These are phyloP conservation scores for Rotaria macrura DNA, from an alignment of 2,888 invertebrate species.

Conservation along the genomic window DNA sequence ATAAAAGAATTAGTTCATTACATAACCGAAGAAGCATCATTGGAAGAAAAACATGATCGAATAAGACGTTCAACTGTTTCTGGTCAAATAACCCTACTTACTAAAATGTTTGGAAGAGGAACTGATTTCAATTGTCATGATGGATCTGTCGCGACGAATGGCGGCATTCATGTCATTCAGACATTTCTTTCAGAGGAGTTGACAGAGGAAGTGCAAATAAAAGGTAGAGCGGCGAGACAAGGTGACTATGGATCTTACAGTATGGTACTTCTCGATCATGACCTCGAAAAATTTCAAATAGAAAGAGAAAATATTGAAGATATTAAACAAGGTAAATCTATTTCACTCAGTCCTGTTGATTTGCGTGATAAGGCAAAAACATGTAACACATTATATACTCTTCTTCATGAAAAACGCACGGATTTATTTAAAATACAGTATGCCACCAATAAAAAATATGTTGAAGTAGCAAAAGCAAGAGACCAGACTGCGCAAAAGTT, in stretches of 20 bases:
- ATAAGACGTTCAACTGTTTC: background rate
- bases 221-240: conserved; percentile 16
- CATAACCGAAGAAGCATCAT: background rate
- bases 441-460: no score
- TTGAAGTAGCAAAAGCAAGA: no score
- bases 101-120: conserved; percentile 13
- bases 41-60: background rate
- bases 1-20: background rate
- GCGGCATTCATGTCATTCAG: conserved; percentile 19
- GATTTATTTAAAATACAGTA: no score
- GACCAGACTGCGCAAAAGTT: no score
- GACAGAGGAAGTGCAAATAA: conserved; percentile 24
- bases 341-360: no score
- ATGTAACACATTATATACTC: no score
- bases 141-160: background rate
- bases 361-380: no score
- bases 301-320: background rate
- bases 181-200: conserved; percentile 20
- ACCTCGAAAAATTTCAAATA: background rate
- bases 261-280: background rate
- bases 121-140: conserved; percentile 11
- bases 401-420: no score
- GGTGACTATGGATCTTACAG: conserved; percentile 8
- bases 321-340: no score
- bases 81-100: background rate